phyloP scores from a whole-genome alignment of 2,797 vertebrate species.

The Choloepus didactylus region DNA sequence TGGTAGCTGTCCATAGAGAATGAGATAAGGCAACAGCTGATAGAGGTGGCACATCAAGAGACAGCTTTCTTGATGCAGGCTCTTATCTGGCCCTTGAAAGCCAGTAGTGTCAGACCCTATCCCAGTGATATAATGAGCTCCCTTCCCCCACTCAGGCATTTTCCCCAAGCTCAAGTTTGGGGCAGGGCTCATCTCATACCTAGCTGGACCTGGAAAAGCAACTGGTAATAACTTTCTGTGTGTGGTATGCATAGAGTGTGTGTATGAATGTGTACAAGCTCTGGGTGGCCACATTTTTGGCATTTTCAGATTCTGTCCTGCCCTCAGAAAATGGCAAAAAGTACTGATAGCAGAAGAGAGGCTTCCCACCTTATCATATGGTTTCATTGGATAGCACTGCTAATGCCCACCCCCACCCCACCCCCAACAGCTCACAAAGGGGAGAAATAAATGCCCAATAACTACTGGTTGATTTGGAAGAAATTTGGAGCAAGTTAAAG shows the following conservation, averaged over 20 bases:
- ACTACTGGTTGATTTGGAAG: constrained; percentile 9
- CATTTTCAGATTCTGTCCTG: neutral
- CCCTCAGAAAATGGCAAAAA: neutral
- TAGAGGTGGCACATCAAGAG: neutral
- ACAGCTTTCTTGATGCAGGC: neutral
- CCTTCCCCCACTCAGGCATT: neutral
- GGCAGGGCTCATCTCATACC: neutral
- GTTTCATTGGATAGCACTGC: neutral
- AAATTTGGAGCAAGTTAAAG: neutral
- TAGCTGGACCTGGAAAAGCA: neutral
- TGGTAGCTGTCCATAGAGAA: neutral
- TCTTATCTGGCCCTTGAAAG: neutral
- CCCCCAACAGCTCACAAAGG: neutral
- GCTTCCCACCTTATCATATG: neutral
- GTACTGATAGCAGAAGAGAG: constrained; percentile 16
- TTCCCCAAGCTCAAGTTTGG: neutral
- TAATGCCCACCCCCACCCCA: neutral
- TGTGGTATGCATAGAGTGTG: neutral
- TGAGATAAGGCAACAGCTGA: constrained; percentile 7
- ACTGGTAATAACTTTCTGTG: neutral
- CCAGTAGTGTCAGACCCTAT: neutral
- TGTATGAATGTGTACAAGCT: too few species aligned
- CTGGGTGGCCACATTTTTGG: neutral
- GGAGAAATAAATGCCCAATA: neutral
- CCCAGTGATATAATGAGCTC: neutral